Percentiles rank a stretch among this genome's conserved stretches.
Evolutionary conservation across 2,113 vertebrate genomes (phyloP).

Genomic region (Oryzias curvinotus): DNA sequence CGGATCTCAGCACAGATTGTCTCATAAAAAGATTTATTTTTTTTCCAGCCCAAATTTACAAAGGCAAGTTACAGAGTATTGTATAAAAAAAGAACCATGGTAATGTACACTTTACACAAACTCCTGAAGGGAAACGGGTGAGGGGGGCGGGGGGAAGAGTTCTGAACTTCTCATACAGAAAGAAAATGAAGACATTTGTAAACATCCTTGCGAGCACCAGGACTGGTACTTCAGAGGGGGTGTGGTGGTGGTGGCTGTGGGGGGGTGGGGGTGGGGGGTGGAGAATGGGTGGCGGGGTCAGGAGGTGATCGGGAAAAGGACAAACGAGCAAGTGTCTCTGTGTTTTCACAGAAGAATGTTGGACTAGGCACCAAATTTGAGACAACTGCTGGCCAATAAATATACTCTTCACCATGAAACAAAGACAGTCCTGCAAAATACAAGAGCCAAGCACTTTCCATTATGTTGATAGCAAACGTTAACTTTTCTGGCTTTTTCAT

Average conservation of each 20-base stretch:
- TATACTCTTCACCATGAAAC: constrained; percentile 78
- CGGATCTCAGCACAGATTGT: constrained; percentile 81
- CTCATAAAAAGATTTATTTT: constrained; percentile 99
- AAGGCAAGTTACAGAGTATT: constrained; percentile 94
- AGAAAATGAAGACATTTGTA: constrained; percentile 86
- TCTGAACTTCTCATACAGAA: constrained; percentile 83
- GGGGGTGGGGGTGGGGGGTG: background rate
- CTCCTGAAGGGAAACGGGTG: constrained; percentile 77
- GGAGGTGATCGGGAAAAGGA: constrained; percentile 65
- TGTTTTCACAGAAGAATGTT: constrained; percentile 71
- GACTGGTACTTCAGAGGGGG: constrained; percentile 60
- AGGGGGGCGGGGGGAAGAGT: constrained; percentile 50
- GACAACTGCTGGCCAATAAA: constrained; percentile 77
- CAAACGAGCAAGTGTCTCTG: constrained; percentile 64
- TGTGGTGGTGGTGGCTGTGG: background rate
- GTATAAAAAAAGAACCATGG: constrained; percentile 93
- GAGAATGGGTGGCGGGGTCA: constrained; percentile 52
- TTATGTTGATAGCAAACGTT: constrained; percentile 74
- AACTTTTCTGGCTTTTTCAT: constrained; percentile 74
- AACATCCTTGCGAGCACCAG: constrained; percentile 83
- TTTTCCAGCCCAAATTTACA: constrained; percentile 96
- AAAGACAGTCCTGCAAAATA: constrained; percentile 74
- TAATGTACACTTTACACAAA: constrained; percentile 97
- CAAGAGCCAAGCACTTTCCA: constrained; percentile 76
- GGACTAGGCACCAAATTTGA: constrained; percentile 74